Base-by-base conservation (phyloP, 2,113 vertebrate genomes). In the Callospermophilus lateralis region DNA sequence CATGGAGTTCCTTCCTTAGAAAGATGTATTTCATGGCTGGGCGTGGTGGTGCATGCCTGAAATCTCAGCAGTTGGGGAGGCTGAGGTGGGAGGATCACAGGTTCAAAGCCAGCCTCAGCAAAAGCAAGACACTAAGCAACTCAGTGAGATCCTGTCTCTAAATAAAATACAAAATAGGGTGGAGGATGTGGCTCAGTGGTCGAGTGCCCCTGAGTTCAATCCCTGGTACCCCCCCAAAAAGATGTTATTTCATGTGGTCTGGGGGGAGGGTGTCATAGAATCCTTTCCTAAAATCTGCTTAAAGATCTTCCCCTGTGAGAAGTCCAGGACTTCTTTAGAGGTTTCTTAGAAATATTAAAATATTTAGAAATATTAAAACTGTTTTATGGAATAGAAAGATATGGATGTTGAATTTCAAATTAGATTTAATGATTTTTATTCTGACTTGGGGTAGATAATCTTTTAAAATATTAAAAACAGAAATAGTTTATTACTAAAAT, bases 391-490 rank as follows among this genome's bases (percentile, higher is more conserved):
- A 76, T 83, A 24, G 51, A 86, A 80, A 85, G 32, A 2, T 63
- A 0, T 79, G 48, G 55, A 28, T 88, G 22, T 92, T 90, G 72
- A 89, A 94, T 80, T 94, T 51, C 26, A 92, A 22, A 30, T 34
- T 77, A 87, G 34, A 15, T 8, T 87, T 34, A 53, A 5, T 22
- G 28, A 24, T 70, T 90, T 15, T 77, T 93, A 61, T 19, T 32
- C 74, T 92, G 70, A 22, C 72, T 67, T 91, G 34, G 72, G 16
- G 67, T 65, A 79, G 30, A 39, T 77, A 12, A 76, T 94, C 26
- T 73, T 83, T 76, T 89, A 85, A 94, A 90, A 26, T 58, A 65
- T 24, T 87, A 73, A 93, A 74, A 78, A 26, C 79, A 80, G n/a
- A 76, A n/a, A 19, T 77, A 73, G 51, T 89, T 84, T 81, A 78